Conservation (phyloP, 2,113 vertebrate genomes). For the Paracanthobrama guichenoti region DNA sequence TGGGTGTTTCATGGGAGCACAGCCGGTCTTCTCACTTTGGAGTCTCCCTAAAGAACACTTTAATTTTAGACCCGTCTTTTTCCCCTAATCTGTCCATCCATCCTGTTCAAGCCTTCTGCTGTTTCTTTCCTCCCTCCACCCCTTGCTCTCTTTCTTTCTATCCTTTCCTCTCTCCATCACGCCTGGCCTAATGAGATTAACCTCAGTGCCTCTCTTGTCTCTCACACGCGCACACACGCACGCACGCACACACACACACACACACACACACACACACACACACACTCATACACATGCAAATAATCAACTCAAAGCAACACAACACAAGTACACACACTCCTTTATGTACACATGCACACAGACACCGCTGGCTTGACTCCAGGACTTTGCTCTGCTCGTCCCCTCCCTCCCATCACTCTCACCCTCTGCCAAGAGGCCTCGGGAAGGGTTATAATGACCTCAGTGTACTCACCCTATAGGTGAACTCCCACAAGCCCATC, state of each 20-base stretch:
- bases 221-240: constrained; percentile 53
- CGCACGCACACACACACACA: too few relatives aligned
- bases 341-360: constrained; percentile 58
- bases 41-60: constrained; percentile 46
- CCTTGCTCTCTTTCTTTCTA: constrained; percentile 4
- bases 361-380: constrained; percentile 65
- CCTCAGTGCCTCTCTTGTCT: constrained; percentile 65
- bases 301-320: constrained; percentile 47
- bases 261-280: constrained; percentile 43
- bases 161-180: constrained; percentile 62
- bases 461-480: constrained; percentile 66
- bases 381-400: constrained; percentile 54
- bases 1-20: constrained; percentile 64
- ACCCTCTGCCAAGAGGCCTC: constrained; percentile 66
- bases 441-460: constrained; percentile 71
- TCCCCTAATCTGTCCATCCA: constrained; percentile 67
- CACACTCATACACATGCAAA: constrained; percentile 54
- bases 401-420: constrained; percentile 47
- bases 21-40: constrained; percentile 59
- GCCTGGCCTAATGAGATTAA: constrained; percentile 76
- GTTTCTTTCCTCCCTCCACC: constrained; percentile 44
- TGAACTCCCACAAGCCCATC: constrained; percentile 71
- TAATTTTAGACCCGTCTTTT: constrained; percentile 44
- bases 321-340: constrained; percentile 55
- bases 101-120: constrained; percentile 71